Evolutionary conservation across 2,797 vertebrate species (phyloP).

Genomic region (Malurus leucopterus): DNA sequence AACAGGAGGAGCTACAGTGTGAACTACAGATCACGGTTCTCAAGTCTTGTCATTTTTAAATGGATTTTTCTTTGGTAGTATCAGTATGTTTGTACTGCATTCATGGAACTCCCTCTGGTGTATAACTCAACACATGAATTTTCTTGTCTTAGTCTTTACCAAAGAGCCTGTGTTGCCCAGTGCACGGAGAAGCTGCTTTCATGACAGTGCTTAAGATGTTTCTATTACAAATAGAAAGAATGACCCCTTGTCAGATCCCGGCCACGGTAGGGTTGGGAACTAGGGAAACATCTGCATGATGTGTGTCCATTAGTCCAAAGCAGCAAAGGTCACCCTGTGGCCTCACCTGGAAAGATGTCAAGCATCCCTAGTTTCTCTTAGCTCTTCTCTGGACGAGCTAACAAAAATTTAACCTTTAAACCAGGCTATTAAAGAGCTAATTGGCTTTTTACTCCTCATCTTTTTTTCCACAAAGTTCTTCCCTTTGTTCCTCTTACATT

Average conservation of each 20-base stretch:
- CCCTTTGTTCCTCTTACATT: background rate
- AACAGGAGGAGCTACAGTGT: slow-evolving; percentile 2
- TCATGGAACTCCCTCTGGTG: slow-evolving; percentile 75
- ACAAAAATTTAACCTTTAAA: background rate
- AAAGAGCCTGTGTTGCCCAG: slow-evolving; percentile 14
- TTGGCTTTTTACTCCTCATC: background rate
- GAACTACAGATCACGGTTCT: slow-evolving; percentile 32
- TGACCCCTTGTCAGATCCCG: background rate
- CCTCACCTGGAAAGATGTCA: background rate
- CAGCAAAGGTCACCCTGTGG: background rate
- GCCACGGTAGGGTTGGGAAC: background rate
- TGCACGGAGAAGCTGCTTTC: slow-evolving; percentile 41
- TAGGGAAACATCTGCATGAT: background rate
- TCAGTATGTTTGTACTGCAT: slow-evolving; percentile 67
- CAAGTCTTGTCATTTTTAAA: slow-evolving; percentile 58
- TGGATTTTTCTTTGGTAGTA: slow-evolving; percentile 68
- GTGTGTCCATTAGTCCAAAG: slow-evolving; percentile 20
- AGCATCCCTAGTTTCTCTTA: background rate
- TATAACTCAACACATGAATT: slow-evolving; percentile 72
- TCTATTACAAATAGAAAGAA: slow-evolving; percentile 49
- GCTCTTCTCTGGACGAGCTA: background rate
- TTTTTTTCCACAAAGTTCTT: background rate
- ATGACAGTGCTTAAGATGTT: slow-evolving; percentile 30
- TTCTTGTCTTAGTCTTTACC: slow-evolving; percentile 55
- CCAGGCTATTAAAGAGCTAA: background rate